phyloP scores from a whole-genome alignment of 2,797 vertebrate species.

The Calcarius lapponicus region DNA sequence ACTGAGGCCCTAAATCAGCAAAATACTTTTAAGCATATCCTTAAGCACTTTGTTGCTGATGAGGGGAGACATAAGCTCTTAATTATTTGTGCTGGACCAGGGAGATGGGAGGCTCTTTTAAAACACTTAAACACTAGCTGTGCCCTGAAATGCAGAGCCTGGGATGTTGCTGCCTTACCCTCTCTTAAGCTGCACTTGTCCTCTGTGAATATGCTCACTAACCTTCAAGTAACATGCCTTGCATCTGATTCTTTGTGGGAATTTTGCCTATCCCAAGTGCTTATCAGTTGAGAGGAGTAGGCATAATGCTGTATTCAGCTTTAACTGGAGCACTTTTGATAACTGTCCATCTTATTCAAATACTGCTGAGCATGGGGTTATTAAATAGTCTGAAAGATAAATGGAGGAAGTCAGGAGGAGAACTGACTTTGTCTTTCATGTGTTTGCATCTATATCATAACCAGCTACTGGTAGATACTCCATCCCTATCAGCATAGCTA shows the following conservation, averaged over 20 bases:
- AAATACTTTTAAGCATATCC: neutral
- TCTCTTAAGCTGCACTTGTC: neutral
- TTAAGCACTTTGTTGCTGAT: neutral
- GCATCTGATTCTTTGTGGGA: neutral
- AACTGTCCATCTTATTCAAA: neutral
- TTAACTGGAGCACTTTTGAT: neutral
- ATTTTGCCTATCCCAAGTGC: neutral
- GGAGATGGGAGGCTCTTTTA: neutral
- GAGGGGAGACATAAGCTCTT: neutral
- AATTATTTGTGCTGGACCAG: constrained; percentile 7
- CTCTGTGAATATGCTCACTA: neutral
- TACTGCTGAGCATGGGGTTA: neutral
- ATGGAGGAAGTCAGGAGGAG: neutral
- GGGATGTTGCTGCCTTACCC: neutral
- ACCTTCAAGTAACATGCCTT: neutral
- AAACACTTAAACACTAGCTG: fast-evolving
- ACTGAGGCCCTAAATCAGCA: neutral
- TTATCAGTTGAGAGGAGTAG: neutral
- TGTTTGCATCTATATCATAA: neutral
- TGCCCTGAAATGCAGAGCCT: neutral
- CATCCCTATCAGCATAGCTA: neutral
- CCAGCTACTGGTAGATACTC: neutral
- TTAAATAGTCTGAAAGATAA: constrained; percentile 10
- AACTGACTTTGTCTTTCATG: neutral
- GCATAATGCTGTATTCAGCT: neutral